A percentile compares a stretch with the other conserved stretches of the same genome.
Conservation (phyloP, 2,797 vertebrate species). For the Chelidonichthys spinosus region DNA sequence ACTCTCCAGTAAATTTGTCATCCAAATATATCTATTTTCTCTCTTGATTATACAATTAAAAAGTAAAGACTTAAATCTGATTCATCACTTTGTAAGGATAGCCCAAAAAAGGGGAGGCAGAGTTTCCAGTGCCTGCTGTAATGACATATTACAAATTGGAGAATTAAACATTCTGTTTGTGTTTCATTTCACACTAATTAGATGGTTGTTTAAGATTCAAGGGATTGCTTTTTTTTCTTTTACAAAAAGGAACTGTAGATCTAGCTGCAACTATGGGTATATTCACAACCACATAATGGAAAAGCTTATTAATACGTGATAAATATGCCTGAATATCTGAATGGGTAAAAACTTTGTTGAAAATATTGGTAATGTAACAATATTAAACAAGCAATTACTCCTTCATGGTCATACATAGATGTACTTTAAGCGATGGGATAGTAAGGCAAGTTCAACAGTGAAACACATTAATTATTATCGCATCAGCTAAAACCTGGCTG, state of each 20-base stretch:
- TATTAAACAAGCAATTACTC: background rate
- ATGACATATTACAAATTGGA: constrained; percentile 24
- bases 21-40: background rate
- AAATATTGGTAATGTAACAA: background rate
- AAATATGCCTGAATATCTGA: background rate
- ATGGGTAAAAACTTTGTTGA: background rate
- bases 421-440: background rate
- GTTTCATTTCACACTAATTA: background rate
- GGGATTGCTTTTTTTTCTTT: background rate
- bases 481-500: background rate
- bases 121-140: constrained; percentile 25
- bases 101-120: background rate
- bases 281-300: background rate
- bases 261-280: too few species aligned
- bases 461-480: background rate
- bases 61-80: constrained; percentile 11
- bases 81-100: constrained; percentile 48
- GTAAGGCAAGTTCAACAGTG: background rate
- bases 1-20: background rate
- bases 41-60: too few species aligned
- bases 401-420: background rate
- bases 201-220: background rate
- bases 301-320: background rate
- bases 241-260: background rate
- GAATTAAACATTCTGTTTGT: constrained; percentile 19